Percentiles rank a stretch among this genome's conserved stretches.
Conservation (phyloP, 92 coral and sea anemone genomes). For the Umimayanthus chanpuru region DNA sequence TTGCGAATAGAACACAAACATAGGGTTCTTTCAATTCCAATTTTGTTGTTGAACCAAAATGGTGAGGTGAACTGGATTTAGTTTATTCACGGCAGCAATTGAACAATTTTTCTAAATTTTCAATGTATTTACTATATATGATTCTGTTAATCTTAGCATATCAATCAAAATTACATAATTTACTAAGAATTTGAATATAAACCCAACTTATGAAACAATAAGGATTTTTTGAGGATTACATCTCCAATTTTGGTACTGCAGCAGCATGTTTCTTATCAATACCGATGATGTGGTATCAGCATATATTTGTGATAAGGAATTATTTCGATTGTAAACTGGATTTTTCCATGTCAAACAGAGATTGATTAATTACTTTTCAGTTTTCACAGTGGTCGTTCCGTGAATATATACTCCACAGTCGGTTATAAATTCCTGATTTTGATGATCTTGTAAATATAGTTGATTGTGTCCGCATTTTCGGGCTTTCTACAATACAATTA, state of each 20-base stretch:
- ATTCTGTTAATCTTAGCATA: neutral
- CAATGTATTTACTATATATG: neutral
- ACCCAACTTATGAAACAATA: neutral
- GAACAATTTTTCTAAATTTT: neutral
- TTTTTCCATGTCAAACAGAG: slow-evolving; percentile 7
- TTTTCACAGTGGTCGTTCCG: neutral
- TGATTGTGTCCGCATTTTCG: neutral
- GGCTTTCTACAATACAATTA: neutral
- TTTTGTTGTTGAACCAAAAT: neutral
- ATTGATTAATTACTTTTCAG: slow-evolving; percentile 15
- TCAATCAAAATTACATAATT: neutral
- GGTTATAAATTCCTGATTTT: neutral
- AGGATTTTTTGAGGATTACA: neutral
- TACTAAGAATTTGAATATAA: neutral
- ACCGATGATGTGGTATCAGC: neutral
- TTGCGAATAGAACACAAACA: neutral
- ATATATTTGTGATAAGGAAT: neutral
- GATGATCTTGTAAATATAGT: neutral
- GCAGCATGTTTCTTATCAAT: neutral
- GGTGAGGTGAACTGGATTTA: neutral
- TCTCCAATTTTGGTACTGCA: slow-evolving; percentile 21
- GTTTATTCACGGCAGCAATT: too few relatives aligned
- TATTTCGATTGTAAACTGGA: neutral
- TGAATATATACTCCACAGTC: too few relatives aligned
- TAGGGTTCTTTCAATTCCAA: too few relatives aligned